Conservation (phyloP, 2,888 invertebrate species). For the Cryptocephalus moraei region DNA sequence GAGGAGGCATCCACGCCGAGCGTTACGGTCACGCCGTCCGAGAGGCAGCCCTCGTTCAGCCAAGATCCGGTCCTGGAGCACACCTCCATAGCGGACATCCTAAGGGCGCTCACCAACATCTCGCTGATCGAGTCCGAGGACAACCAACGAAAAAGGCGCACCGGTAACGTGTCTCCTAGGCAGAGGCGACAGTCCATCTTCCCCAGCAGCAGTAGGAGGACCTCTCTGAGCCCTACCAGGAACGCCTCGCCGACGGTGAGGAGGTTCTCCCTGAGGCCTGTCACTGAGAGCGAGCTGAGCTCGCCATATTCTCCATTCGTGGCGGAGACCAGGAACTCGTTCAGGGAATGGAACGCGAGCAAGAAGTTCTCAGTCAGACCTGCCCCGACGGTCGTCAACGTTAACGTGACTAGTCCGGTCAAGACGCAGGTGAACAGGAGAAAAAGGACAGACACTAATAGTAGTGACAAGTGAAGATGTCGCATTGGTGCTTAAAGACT, state of each 20-base stretch:
- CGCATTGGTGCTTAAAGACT: too few relatives aligned
- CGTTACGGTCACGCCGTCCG: constrained; percentile 34
- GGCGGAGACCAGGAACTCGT: constrained; percentile 11
- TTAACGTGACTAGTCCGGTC: constrained; percentile 13
- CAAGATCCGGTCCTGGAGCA: constrained; percentile 62
- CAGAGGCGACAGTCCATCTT: constrained; percentile 16
- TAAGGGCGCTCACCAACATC: constrained; percentile 66
- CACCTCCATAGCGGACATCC: constrained; percentile 72
- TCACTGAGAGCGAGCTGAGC: constrained; percentile 20
- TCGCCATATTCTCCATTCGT: constrained; percentile 7
- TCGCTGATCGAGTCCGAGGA: constrained; percentile 23
- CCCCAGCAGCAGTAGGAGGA: constrained; percentile 17
- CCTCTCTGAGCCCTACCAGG: constrained; percentile 20
- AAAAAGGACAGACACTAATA: constrained; percentile 14
- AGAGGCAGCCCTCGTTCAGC: constrained; percentile 19
- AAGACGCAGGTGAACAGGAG: constrained; percentile 19
- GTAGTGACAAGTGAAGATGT: neutral
- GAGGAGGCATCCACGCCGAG: neutral
- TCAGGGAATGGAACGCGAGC: neutral
- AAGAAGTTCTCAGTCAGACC: constrained; percentile 12
- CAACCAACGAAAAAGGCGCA: constrained; percentile 25
- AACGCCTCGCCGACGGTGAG: constrained; percentile 10
- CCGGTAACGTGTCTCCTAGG: constrained; percentile 39
- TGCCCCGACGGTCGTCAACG: neutral
- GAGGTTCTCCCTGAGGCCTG: constrained; percentile 24